Evolutionary conservation across 2,797 vertebrate genomes (phyloP), one percentile per base, ranked within the genome.

Genomic region (Notoglanidium macrostoma): DNA sequence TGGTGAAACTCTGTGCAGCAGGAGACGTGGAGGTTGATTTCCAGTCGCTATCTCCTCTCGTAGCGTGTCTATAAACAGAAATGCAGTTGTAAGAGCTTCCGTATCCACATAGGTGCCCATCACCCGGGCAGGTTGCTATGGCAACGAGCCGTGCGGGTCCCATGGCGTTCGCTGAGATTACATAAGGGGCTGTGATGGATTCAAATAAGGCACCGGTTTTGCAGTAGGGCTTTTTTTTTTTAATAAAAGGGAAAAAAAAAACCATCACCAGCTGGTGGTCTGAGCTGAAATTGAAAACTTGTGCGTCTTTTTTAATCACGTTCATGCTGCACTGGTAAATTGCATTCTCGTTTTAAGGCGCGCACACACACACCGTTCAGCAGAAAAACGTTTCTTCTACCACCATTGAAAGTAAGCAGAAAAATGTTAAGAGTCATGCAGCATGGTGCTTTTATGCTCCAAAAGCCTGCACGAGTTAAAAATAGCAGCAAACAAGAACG

Each of bases 41-140:
- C 14, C 2, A 82, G 23, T 46, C 59, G 1, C 15, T 51, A 6
- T 5, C 80, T 51, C 35, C 85, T 89, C 88, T 87, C 81, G 19
- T 46, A 86, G 68, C 76, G 59, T 82, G 77, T 85, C 91, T 90
- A 89, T 89, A 90, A 90, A 93, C 90, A 89, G 90, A 91, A 88
- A 73, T 17, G 19, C 40, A 59, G 76, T 83, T 85, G 77, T 85
- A 89, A 76, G 91, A 91, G 68, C 61, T 80, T 90, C 86, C 80
- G 85, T 80, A 88, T 91, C 94, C 93, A 93, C 92, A 91, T 90
- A 93, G 94, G 93, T 74, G 94, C 92, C 94, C 93, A 95, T 94
- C 93, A 93, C 85, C 91, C 81, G 92, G 91, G 88, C 93, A 93
- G 93, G 95, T 96, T 95, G 94, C 96, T 93, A 94, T 96, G 94